Percentiles rank a stretch among this genome's conserved stretches.
These are phyloP conservation scores for Pyrocephalus nanus DNA, from an alignment of 2,797 vertebrate genomes.

Conservation along the genomic window DNA sequence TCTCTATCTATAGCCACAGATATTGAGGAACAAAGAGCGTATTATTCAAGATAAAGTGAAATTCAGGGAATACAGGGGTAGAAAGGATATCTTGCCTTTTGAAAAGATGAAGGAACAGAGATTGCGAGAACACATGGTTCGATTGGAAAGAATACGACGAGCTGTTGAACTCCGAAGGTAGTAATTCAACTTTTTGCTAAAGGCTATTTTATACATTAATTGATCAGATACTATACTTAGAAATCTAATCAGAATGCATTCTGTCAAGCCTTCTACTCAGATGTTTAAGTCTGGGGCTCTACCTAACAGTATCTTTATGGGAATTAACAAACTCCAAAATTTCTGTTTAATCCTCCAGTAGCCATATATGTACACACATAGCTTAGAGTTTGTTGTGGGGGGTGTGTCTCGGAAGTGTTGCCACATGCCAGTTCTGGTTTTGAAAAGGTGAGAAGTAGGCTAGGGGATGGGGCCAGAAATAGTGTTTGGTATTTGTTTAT, in stretches of 20 bases:
- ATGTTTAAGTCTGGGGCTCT: slow-evolving; percentile 11
- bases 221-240: slow-evolving; percentile 24
- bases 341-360: not conserved
- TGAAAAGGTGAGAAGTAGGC: not conserved
- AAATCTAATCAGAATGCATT: slow-evolving; percentile 5
- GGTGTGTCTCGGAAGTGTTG: not conserved
- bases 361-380: not conserved
- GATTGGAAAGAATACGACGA: slow-evolving; percentile 88
- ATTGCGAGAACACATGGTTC: slow-evolving; percentile 88
- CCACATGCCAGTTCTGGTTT: not conserved
- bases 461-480: not conserved
- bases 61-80: slow-evolving; percentile 81
- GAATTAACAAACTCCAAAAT: not conserved
- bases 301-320: not conserved
- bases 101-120: slow-evolving; percentile 97
- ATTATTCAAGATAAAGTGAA: slow-evolving; percentile 82
- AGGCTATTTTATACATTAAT: slow-evolving; percentile 42
- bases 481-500: not conserved
- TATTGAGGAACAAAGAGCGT: slow-evolving; percentile 85
- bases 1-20: slow-evolving; percentile 80
- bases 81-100: slow-evolving; percentile 91
- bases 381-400: not conserved
- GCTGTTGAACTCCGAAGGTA: slow-evolving; percentile 93
- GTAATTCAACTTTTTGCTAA: slow-evolving; percentile 36
- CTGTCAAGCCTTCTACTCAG: slow-evolving; percentile 9